Conservation (phyloP, 2,113 vertebrate genomes). For the Merops nubicus region DNA sequence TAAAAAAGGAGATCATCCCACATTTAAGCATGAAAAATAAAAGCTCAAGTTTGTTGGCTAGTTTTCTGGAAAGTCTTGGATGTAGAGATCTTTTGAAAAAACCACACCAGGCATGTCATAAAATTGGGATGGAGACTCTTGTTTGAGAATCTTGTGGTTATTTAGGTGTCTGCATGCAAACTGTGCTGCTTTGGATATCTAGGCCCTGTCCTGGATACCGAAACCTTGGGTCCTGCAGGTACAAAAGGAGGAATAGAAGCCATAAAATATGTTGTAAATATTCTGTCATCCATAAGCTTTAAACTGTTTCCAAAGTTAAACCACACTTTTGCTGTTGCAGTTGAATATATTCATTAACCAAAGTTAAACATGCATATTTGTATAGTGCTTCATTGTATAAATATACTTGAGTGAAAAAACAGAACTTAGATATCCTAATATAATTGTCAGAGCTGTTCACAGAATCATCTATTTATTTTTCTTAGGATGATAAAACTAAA, state of each 20-base stretch:
- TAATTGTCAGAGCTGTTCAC: not conserved
- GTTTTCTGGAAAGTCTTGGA: not conserved
- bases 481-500: not conserved
- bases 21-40: not conserved
- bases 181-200: not conserved
- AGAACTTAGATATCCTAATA: not conserved
- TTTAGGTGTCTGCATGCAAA: not conserved
- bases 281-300: not conserved
- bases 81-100: not conserved
- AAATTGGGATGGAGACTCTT: fast-evolving
- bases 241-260: not conserved
- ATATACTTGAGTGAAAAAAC: not conserved
- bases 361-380: conserved; percentile 2
- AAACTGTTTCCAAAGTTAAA: conserved; percentile 20
- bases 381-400: conserved; percentile 18
- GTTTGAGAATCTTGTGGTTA: not conserved
- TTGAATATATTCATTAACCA: conserved; percentile 26
- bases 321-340: not conserved
- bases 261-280: conserved; percentile 1
- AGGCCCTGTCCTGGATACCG: not conserved
- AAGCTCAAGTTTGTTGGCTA: not conserved
- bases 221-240: not conserved
- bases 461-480: conserved; percentile 30
- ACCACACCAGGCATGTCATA: fast-evolving
- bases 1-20: not conserved